Conservation (phyloP, 64 coral and sea anemone species). For the Cladopsammia gracilis region DNA sequence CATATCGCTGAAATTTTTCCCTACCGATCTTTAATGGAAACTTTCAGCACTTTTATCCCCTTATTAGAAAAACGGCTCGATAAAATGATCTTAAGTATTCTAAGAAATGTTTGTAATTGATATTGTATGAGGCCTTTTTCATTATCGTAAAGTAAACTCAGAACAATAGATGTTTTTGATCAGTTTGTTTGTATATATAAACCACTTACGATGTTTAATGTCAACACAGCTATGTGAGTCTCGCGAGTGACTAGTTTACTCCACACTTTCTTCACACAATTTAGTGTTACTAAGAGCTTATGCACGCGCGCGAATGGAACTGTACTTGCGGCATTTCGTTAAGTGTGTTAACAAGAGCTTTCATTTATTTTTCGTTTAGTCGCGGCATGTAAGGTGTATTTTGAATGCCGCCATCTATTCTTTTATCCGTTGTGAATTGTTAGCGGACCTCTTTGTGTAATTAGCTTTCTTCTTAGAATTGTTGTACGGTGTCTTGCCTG, state of each 20-base stretch:
- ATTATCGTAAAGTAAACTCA: conserved; percentile 1
- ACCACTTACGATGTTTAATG: conserved; percentile 34
- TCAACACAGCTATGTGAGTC: background rate
- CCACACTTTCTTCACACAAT: background rate
- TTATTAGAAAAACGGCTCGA: background rate
- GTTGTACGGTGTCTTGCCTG: background rate
- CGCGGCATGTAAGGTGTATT: background rate
- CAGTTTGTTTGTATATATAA: conserved; percentile 60
- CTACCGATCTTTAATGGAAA: background rate
- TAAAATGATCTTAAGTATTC: conserved; percentile 40
- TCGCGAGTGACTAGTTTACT: background rate
- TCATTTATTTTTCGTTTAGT: background rate
- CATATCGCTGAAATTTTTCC: background rate
- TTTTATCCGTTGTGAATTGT: conserved; percentile 38
- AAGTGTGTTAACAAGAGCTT: background rate
- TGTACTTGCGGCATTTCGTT: background rate
- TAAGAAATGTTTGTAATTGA: conserved; percentile 55
- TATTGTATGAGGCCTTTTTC: conserved; percentile 45
- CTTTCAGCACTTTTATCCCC: background rate
- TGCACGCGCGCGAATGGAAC: background rate
- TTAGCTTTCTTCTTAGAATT: conserved; percentile 48
- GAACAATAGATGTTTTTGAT: conserved; percentile 30
- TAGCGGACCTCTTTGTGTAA: conserved; percentile 42
- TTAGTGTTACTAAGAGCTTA: too few species aligned
- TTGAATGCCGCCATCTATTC: background rate